Percentiles rank a stretch among this genome's conserved stretches.
phyloP scores from a whole-genome alignment of 2,888 invertebrate genomes.

The Melinopterus prodromus region DNA sequence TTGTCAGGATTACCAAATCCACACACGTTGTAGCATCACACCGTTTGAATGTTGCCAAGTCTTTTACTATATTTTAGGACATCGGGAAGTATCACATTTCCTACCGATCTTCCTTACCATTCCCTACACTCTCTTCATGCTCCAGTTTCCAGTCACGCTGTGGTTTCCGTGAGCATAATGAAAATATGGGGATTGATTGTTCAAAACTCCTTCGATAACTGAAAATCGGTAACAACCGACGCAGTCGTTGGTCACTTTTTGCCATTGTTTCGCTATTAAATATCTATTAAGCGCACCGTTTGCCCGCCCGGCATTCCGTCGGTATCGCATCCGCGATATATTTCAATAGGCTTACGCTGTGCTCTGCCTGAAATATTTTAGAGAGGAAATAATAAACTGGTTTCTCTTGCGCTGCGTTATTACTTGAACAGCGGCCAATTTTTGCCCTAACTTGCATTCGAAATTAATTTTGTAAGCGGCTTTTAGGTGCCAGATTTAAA shows the following conservation, averaged over 20 bases:
- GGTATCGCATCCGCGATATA: neutral
- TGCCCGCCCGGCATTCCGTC: neutral
- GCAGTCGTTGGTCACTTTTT: neutral
- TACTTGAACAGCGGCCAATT: neutral
- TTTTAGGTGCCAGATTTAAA: too few species aligned
- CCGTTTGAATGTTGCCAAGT: too few species aligned
- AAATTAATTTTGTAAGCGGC: too few species aligned
- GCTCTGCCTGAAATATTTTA: neutral
- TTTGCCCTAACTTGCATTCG: too few species aligned
- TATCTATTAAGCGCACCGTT: neutral
- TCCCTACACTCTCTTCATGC: conserved; percentile 7
- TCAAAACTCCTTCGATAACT: neutral
- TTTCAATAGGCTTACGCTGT: neutral
- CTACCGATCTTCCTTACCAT: conserved; percentile 38
- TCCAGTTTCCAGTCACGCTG: conserved; percentile 22
- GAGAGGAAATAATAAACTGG: neutral
- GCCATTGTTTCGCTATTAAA: neutral
- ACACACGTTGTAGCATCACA: too few species aligned
- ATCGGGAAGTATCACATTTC: conserved; percentile 36
- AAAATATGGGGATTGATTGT: conserved; percentile 25
- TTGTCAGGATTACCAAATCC: too few species aligned
- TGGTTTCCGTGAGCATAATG: conserved; percentile 15
- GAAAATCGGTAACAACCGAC: neutral
- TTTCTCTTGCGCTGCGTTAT: neutral
- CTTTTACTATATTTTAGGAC: conserved; percentile 27